A percentile compares a stretch with the other conserved stretches of the same genome.
Conservation (phyloP, 2,113 vertebrate species). For the Lota lota region DNA sequence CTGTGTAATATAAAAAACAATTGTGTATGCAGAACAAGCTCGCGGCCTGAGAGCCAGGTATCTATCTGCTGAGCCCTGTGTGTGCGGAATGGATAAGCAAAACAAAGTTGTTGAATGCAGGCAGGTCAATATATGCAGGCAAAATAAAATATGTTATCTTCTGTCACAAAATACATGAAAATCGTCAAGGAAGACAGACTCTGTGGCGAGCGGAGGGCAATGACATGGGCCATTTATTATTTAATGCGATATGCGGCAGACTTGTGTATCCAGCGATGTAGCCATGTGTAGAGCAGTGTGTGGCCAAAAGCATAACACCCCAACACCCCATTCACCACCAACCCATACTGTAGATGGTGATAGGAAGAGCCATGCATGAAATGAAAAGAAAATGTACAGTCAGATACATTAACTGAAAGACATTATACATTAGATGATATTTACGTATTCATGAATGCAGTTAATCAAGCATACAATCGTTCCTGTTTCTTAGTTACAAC, state of each 20-base stretch:
- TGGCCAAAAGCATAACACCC: too few species aligned
- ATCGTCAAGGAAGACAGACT: slow-evolving; percentile 2
- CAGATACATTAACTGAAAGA: too few species aligned
- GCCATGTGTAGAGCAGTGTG: too few species aligned
- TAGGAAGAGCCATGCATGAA: too few species aligned
- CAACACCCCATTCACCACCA: too few species aligned
- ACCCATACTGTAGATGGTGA: too few species aligned
- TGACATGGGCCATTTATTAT: background rate
- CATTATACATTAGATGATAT: too few species aligned
- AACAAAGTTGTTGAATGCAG: slow-evolving; percentile 11
- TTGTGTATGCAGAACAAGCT: background rate
- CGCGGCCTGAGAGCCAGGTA: background rate
- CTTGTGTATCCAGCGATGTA: too few species aligned
- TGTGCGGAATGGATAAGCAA: slow-evolving; percentile 5
- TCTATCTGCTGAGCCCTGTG: background rate
- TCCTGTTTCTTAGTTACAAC: too few species aligned
- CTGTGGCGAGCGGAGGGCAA: slow-evolving; percentile 1
- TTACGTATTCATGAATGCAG: too few species aligned
- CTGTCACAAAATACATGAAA: background rate
- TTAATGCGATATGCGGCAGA: background rate
- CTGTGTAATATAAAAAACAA: slow-evolving; percentile 24
- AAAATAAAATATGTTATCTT: slow-evolving; percentile 7
- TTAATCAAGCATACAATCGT: background rate
- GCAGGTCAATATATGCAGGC: background rate
- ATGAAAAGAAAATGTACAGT: too few species aligned